phyloP scores from a whole-genome alignment of 23 tunicate species.

The Ascidia mentula region DNA sequence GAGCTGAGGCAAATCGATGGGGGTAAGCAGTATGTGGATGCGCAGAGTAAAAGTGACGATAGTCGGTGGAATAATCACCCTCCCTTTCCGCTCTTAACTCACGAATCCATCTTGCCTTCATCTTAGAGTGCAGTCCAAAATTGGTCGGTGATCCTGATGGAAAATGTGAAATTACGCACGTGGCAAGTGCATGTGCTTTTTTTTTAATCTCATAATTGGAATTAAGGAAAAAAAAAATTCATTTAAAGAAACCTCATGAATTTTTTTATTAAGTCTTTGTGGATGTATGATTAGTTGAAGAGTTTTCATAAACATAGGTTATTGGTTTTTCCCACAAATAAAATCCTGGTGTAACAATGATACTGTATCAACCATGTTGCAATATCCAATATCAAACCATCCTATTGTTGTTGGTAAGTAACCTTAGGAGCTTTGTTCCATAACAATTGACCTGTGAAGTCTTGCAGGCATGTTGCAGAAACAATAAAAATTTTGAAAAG shows the following conservation, averaged over 20 bases:
- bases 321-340: no score
- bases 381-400: background rate
- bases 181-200: background rate
- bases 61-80: constrained; percentile 56
- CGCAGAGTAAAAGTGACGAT: constrained; percentile 29
- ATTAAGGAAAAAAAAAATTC: no score
- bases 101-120: constrained; percentile 44
- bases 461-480: no score
- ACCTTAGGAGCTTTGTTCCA: no score
- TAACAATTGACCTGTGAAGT: no score
- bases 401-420: no score
- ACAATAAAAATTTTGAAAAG: no score
- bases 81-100: constrained; percentile 52
- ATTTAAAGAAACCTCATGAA: no score
- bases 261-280: no score
- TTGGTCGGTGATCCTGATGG: constrained; percentile 71
- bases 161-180: background rate
- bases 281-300: no score
- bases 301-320: no score
- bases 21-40: constrained; percentile 75
- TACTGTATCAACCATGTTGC: background rate
- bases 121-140: constrained; percentile 45
- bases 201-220: background rate
- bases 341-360: background rate
- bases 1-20: constrained; percentile 74